Evolutionary conservation across 2,888 invertebrate genomes (phyloP).

Genomic region (Pseudococcus longispinus): DNA sequence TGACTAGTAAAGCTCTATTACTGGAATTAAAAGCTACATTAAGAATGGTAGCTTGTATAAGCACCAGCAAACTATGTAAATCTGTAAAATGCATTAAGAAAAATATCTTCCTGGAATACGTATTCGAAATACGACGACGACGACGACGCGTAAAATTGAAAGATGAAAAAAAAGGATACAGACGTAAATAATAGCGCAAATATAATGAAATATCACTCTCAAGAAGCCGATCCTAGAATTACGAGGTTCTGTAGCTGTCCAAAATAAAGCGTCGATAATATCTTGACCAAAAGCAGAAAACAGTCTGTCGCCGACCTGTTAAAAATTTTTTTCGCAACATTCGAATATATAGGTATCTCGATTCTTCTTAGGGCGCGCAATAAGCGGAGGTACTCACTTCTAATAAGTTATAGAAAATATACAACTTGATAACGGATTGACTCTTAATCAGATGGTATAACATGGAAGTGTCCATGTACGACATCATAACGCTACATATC

Average conservation of each 20-base stretch:
- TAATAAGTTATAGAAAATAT: conserved; percentile 99
- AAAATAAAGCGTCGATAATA: conserved; percentile 95
- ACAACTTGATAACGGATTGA: conserved; percentile 98
- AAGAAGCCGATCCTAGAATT: conserved; percentile 82
- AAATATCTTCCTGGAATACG: conserved; percentile 5
- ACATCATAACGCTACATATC: conserved; percentile 81
- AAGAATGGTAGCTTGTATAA: conserved; percentile 95
- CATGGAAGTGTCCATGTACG: conserved; percentile 95
- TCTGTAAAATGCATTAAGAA: conserved; percentile 61
- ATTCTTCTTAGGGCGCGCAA: neutral
- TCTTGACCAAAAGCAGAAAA: conserved; percentile 98
- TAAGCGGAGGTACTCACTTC: conserved; percentile 72
- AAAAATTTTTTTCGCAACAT: neutral
- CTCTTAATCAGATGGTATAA: conserved; percentile 97
- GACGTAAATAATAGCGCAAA: conserved; percentile 92
- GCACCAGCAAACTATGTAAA: conserved; percentile 84
- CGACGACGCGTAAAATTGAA: neutral
- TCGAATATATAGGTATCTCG: neutral
- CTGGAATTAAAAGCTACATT: conserved; percentile 99
- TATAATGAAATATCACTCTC: conserved; percentile 85
- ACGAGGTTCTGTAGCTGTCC: conserved; percentile 97
- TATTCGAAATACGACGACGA: no score
- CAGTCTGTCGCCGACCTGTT: conserved; percentile 76
- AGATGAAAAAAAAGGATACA: conserved; percentile 77
- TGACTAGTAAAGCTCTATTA: conserved; percentile 95